A percentile compares a stretch with the other conserved stretches of the same genome.
Evolutionary conservation across 2,888 invertebrate genomes (phyloP).

Genomic region (Nowickia ferox): DNA sequence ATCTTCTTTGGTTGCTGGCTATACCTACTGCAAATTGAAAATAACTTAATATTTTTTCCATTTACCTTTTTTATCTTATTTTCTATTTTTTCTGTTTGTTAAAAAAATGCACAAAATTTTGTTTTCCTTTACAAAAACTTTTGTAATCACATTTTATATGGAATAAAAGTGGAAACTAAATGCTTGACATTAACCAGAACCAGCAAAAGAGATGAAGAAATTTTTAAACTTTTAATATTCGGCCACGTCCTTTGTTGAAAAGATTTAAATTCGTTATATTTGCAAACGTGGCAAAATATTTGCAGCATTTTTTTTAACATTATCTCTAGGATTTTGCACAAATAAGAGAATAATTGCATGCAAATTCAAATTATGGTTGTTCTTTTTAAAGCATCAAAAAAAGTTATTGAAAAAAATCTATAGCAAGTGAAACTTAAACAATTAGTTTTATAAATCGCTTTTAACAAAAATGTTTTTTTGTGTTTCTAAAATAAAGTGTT

Average conservation of each 20-base stretch:
- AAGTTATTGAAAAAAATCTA: no score
- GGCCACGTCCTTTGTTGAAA: neutral
- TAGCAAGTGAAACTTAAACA: no score
- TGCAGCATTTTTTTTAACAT: no score
- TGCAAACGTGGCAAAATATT: neutral
- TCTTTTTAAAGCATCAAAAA: no score
- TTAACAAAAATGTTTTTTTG: no score
- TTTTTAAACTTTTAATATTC: constrained; percentile 1
- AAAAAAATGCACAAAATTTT: neutral
- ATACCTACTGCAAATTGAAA: constrained; percentile 60
- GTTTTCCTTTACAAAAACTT: constrained; percentile 43
- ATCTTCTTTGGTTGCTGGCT: constrained; percentile 25
- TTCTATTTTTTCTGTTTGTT: neutral
- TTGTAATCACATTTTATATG: constrained; percentile 52
- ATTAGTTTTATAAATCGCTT: no score
- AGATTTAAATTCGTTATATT: constrained; percentile 43
- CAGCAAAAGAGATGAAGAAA: constrained; percentile 15
- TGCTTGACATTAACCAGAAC: constrained; percentile 51
- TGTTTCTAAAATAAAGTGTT: no score
- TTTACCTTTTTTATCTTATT: neutral
- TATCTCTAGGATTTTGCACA: neutral
- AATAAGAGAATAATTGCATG: constrained; percentile 24
- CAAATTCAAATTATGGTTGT: constrained; percentile 1
- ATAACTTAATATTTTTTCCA: constrained; percentile 62
- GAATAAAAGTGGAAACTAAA: constrained; percentile 38